Base-by-base conservation (phyloP, 64 coral and sea anemone genomes). In the Orbicella faveolata region DNA sequence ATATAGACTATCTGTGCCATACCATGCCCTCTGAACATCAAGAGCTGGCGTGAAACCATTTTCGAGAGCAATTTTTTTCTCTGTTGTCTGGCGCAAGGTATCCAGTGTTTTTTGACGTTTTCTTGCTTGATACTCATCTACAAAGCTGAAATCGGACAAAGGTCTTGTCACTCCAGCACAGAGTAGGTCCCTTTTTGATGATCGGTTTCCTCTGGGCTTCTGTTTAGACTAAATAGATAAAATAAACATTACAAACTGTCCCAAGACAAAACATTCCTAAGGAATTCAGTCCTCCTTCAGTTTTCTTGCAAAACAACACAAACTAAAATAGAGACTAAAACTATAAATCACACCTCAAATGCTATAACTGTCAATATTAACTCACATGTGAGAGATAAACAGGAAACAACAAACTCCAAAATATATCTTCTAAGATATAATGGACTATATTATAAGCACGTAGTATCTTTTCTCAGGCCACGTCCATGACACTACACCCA, bases 91-190 rank as follows among this genome's bases (percentile, higher is more conserved):
- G 8, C 79, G 89, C 1, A 88, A 62, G 52, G 91, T 87, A 26
- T 91, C 84, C 26, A 90, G 52, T 26, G 79, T 90, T 41, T 79
- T 84, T 34, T 96, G 97, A 17, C 76, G 23, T 33, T 82, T 90
- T 53, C 44, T 84, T 83, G 88, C 87, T 33, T 75, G 81, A 84
- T 86, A 84, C 20, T 88, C 83, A 83, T 95, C 88, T 36, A 79
- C 84, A 55, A 61, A 77, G 18, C 83, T 73, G 13, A 67, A 79
- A 18, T 86, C 92, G 17, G 81, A 79, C 33, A 90, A 36, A 34
- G 93, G 87, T 44, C 89, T 83, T 76, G 97, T 99, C 34, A 99
- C 97, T 87, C 97, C 97, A 59, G 92, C 97, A 39, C 94, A 89
- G 13, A 99, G 76, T 17, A 99, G 89, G 54, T 95, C 94, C 48